Percentiles rank a stretch among this genome's conserved stretches.
Conservation (phyloP, 2,113 vertebrate species). For the Pelvicachromis taeniatus region DNA sequence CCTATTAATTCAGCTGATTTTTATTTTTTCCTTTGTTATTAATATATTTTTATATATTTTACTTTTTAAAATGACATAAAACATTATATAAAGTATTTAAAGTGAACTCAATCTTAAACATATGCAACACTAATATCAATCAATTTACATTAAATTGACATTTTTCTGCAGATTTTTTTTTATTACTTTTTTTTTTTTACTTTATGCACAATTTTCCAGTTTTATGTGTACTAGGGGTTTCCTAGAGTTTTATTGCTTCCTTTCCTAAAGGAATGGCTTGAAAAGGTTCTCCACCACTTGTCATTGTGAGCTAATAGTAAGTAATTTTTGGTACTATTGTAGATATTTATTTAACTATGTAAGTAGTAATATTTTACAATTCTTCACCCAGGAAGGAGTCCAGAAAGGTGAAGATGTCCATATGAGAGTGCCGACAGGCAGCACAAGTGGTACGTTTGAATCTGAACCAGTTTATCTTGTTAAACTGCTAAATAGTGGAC, state of each 20-base stretch:
- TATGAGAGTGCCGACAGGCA: background rate
- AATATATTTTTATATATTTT: background rate
- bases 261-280: background rate
- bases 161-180: background rate
- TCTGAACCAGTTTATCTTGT: background rate
- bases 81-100: background rate
- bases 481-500: fast-evolving
- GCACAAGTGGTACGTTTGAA: background rate
- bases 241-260: background rate
- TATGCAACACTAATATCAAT: background rate
- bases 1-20: background rate
- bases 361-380: background rate
- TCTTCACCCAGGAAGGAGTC: background rate
- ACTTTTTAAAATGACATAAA: background rate
- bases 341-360: background rate
- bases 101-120: background rate
- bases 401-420: background rate
- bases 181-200: background rate
- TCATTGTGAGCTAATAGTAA: fast-evolving
- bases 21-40: background rate
- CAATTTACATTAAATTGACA: background rate
- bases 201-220: background rate
- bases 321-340: fast-evolving
- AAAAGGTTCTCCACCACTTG: background rate
- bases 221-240: background rate